Percentiles rank a stretch among this genome's conserved stretches.
Conservation (phyloP, 2,888 invertebrate species). For the Mesoligia furuncula region DNA sequence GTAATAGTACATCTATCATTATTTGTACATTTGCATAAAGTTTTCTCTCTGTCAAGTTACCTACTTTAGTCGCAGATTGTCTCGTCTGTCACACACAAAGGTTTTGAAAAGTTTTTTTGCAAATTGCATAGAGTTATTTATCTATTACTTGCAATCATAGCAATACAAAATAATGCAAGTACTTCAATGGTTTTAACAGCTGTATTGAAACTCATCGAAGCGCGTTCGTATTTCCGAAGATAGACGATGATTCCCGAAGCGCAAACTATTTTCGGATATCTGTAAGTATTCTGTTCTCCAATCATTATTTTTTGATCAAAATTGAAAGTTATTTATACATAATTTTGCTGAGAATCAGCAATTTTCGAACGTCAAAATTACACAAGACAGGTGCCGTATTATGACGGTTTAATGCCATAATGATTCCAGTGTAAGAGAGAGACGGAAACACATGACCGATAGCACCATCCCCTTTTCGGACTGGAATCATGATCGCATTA, state of each 20-base stretch:
- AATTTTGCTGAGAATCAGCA: no score
- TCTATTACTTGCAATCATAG: neutral
- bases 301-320: no score
- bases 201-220: neutral
- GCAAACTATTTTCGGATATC: neutral
- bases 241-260: neutral
- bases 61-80: neutral
- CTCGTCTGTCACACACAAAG: neutral
- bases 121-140: no score
- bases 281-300: neutral
- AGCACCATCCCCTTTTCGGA: no score
- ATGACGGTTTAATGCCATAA: no score
- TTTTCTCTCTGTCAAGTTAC: neutral
- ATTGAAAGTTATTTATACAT: no score
- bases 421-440: no score
- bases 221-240: neutral
- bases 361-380: no score
- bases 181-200: neutral
- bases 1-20: neutral
- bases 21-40: neutral
- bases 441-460: no score
- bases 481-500: no score
- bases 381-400: no score
- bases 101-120: no score
- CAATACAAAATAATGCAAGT: neutral